Conservation (phyloP, 1,140 invertebrate genomes). For the Drosophila albomicans region DNA sequence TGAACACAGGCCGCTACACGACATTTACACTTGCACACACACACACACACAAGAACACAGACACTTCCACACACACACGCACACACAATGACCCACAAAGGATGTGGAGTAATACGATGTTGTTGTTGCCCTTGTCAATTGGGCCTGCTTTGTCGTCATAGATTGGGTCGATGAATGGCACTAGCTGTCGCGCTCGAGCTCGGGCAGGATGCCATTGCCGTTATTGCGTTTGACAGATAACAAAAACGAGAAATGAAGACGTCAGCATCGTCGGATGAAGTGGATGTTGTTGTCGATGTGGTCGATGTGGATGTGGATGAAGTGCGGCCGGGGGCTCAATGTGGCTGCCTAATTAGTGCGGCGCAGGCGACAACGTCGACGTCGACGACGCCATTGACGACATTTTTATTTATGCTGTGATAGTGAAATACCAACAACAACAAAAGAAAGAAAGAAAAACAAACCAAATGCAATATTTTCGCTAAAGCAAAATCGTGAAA, state of each 20-base stretch:
- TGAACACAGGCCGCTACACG: constrained; percentile 40
- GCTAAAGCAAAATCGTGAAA: constrained; percentile 38
- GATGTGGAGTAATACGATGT: constrained; percentile 39
- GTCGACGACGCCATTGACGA: constrained; percentile 38
- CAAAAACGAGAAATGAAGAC: constrained; percentile 72
- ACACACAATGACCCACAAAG: constrained; percentile 55
- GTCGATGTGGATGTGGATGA: constrained; percentile 28
- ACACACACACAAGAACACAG: constrained; percentile 13
- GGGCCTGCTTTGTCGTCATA: constrained; percentile 53
- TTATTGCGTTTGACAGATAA: constrained; percentile 59
- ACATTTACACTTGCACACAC: constrained; percentile 14
- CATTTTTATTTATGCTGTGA: constrained; percentile 78
- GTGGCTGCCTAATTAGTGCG: constrained; percentile 63
- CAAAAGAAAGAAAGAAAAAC: constrained; percentile 40
- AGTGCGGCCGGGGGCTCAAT: constrained; percentile 52
- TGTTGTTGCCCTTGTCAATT: constrained; percentile 54
- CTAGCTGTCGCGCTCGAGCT: constrained; percentile 35
- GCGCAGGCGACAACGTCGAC: constrained; percentile 43
- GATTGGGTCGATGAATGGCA: constrained; percentile 60
- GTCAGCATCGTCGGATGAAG: constrained; percentile 59
- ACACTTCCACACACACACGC: constrained; percentile 18
- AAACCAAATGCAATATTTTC: constrained; percentile 74
- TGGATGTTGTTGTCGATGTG: constrained; percentile 27
- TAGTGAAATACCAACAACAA: constrained; percentile 74
- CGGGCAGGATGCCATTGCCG: constrained; percentile 46